These are phyloP conservation scores for Hanleya hanleyi DNA, from an alignment of 2,888 invertebrate species.

Conservation along the genomic window DNA sequence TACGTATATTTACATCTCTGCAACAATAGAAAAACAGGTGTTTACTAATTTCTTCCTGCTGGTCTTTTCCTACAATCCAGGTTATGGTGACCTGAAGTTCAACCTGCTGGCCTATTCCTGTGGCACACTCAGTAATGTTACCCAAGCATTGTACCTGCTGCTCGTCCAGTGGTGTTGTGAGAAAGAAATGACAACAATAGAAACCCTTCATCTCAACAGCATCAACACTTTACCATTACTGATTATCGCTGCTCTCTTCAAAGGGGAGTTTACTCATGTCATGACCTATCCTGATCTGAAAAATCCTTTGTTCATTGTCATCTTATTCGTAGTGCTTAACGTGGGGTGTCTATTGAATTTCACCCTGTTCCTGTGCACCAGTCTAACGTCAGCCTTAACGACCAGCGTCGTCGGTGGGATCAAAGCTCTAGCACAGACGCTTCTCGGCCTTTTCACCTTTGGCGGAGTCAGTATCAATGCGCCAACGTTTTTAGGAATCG, in stretches of 20 bases:
- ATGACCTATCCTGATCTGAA: conserved; percentile 32
- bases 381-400: conserved; percentile 74
- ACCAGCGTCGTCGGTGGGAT: conserved; percentile 73
- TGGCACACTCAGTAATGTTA: conserved; percentile 72
- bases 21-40: no score
- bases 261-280: conserved; percentile 53
- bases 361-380: conserved; percentile 74
- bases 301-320: conserved; percentile 60
- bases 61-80: no score
- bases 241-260: conserved; percentile 48
- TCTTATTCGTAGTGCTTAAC: conserved; percentile 63
- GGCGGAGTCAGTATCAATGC: conserved; percentile 72
- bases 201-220: conserved; percentile 73
- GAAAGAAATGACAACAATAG: conserved; percentile 64
- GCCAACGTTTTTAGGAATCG: conserved; percentile 70
- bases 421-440: conserved; percentile 73
- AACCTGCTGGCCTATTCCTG: conserved; percentile 69
- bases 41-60: no score
- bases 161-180: conserved; percentile 71
- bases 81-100: conserved; percentile 73
- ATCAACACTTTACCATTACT: conserved; percentile 72
- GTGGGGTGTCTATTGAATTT: conserved; percentile 73
- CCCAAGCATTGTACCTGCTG: conserved; percentile 74
- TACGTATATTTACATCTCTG: no score
- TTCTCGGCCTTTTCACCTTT: conserved; percentile 74